Base-by-base conservation (phyloP, 2,888 invertebrate species). In the Patella caerulea region DNA sequence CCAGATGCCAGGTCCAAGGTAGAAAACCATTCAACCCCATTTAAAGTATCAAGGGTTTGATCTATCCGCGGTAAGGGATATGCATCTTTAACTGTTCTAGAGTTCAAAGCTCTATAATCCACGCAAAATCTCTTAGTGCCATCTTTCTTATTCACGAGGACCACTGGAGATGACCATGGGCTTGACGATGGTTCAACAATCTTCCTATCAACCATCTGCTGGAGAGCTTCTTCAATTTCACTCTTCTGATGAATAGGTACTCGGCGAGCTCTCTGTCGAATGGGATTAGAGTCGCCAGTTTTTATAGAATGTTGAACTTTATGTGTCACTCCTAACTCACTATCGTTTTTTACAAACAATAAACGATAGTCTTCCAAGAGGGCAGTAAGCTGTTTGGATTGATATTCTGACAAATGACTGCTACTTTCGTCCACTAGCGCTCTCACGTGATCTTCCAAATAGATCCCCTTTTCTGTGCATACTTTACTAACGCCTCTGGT, bases 71-170 rank as follows among this genome's bases (percentile, higher is more conserved):
- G 14, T 59, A 59, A 15, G 59, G n/a, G 59, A 59, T 59, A 59
- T 9, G 59, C 59, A 59, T 59, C 59, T 59, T 59, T 59, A 17
- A n/a, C 59, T 17, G 59, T 59, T 59, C 9, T 15, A 9, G 59
- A 0, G 19, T 78, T 78, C 45, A 78, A 70, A 52, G 29, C 56
- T 45, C 78, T 55, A 17, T 76, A 80, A 9, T 78, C 80, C 9
- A 74, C 53, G 53, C 80, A 78, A 55, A 80, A 78, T 11, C 75
- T 56, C 12, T 75, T 74, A 15, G 69, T 15, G 24, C 55, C 72
- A 24, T 78, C 76, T 54, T 77, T 76, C 72, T 80, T 80, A 3
- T 34, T 71, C 15, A 79, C 73, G 24, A 79, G 73, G 7, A 81
- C 78, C 5, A 75, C 24, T n/a, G 78, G 77, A 12, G 78, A 71